These are phyloP conservation scores for Eurypyga helias DNA, from an alignment of 2,113 vertebrate species.

Conservation along the genomic window DNA sequence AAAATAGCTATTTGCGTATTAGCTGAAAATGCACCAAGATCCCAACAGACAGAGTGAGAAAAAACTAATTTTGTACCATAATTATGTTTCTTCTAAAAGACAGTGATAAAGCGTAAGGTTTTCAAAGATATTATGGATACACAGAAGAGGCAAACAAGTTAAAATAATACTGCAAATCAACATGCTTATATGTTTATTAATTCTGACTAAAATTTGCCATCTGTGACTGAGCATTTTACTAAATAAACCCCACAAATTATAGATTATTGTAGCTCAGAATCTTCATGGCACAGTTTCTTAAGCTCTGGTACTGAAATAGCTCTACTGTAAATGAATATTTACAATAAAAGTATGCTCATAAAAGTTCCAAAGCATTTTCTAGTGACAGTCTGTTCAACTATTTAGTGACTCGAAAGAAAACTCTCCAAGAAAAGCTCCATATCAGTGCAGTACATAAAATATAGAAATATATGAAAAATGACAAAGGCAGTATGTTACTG, in stretches of 20 bases:
- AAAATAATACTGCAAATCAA: slow-evolving; percentile 51
- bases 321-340: slow-evolving; percentile 53
- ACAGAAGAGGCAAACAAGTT: slow-evolving; percentile 17
- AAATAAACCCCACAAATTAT: slow-evolving; percentile 27
- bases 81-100: not conserved
- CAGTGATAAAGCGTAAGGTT: not conserved
- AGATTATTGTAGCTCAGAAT: not conserved
- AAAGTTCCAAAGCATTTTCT: slow-evolving; percentile 46
- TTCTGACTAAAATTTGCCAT: slow-evolving; percentile 41
- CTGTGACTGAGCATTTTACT: not conserved
- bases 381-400: slow-evolving; percentile 25
- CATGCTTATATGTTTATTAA: slow-evolving; percentile 43
- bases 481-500: slow-evolving; percentile 40
- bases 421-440: not conserved
- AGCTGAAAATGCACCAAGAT: not conserved
- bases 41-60: not conserved
- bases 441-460: slow-evolving; percentile 44
- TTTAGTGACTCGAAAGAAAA: slow-evolving; percentile 58
- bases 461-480: slow-evolving; percentile 40
- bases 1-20: not conserved
- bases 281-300: not conserved
- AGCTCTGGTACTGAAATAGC: slow-evolving; percentile 28
- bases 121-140: slow-evolving; percentile 7
- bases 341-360: slow-evolving; percentile 23
- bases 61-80: not conserved